Base-by-base conservation (phyloP, 2,797 vertebrate genomes). In the Intellagama lesueurii region DNA sequence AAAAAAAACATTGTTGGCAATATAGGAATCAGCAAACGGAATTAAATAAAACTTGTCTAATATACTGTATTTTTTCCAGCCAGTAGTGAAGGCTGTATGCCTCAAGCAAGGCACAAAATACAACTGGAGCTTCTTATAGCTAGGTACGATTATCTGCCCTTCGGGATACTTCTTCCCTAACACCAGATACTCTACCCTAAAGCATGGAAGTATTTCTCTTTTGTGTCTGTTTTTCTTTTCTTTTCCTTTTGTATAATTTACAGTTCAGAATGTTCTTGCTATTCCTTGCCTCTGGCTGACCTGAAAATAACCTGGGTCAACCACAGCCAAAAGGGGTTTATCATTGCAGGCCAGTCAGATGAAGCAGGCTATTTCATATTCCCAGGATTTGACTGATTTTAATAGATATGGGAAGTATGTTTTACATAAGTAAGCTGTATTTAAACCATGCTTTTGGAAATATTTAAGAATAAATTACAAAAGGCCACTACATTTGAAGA, bases 231-330 rank as follows among this genome's bases (percentile, higher is more conserved):
- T 69, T 47, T 35, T 16, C 56, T 64, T 24, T 35, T 52, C 2
- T 49, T 64, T 49, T 35, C 19, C 56, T 87, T 30, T 56, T 81
- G 28, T 47, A 83, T 69, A 79, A 72, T 85, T 89, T 85, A 83
- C 44, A 47, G 44, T 83, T 56, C 82, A 89, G 68, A 79, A 79
- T 79, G 82, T 89, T 78, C 47, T 79, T 79, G 75, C 47, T 70
- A 56, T 84, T 84, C 47, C 75, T 83, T 70, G 64, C 75, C 88
- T 83, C 44, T 83, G 75, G 75, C 82, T 70, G 75, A 84, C 75
- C 72, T 85, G 73, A 56, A 89, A 78, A 79, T 79, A 79, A 89
- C 75, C 81, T 56, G 75, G 75, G 82, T 89, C 82, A 84, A 70
- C 44, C 60, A 84, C 19, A 79, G 49, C 75, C 87, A 69, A 52